Percentiles rank a stretch among this genome's conserved stretches.
Evolutionary conservation across 2,113 vertebrate species (phyloP).

Genomic region (Carassius gibelio): DNA sequence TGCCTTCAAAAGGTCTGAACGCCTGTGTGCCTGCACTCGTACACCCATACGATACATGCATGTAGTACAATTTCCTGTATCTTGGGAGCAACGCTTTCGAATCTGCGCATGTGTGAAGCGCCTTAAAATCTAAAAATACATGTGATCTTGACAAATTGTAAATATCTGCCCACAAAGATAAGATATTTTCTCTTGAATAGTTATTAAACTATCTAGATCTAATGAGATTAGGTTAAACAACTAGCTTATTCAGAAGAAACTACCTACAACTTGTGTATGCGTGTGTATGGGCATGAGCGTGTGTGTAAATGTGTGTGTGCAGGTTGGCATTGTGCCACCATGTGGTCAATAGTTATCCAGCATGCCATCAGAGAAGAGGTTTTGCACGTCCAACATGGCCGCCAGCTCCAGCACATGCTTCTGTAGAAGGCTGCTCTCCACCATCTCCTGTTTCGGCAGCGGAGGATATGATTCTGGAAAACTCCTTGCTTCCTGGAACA

Average conservation of each 20-base stretch:
- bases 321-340: conserved; percentile 36
- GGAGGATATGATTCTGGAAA: conserved; percentile 96
- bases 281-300: conserved; percentile 23
- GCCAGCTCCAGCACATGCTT: conserved; percentile 95
- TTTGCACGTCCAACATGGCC: conserved; percentile 93
- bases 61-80: conserved; percentile 30
- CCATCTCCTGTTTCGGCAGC: conserved; percentile 91
- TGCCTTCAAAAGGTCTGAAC: conserved; percentile 31
- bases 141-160: conserved; percentile 35
- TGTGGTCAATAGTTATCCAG: conserved; percentile 86
- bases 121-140: conserved; percentile 39
- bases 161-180: conserved; percentile 44
- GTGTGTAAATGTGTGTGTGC: background rate
- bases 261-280: conserved; percentile 39
- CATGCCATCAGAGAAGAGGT: conserved; percentile 89
- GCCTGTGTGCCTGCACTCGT: conserved; percentile 1
- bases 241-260: conserved; percentile 39
- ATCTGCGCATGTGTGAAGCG: conserved; percentile 5
- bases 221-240: conserved; percentile 49
- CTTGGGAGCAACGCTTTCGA: background rate
- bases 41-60: conserved; percentile 28
- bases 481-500: conserved; percentile 88
- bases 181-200: conserved; percentile 45
- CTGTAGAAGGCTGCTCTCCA: conserved; percentile 93
- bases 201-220: conserved; percentile 55